Conservation (phyloP, 1,140 invertebrate species). For the Polypedilum pembai region DNA sequence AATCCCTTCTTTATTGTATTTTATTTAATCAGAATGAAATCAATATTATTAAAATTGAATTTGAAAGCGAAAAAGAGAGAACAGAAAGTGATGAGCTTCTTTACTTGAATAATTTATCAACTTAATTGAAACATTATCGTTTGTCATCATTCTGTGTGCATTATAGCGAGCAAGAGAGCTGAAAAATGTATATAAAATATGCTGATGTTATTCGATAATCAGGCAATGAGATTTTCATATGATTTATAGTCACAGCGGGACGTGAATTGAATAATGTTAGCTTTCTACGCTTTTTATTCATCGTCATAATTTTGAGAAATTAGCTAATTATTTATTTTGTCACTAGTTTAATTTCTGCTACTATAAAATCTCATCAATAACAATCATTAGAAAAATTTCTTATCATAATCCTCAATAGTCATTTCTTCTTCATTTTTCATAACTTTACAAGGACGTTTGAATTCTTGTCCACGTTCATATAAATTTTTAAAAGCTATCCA, state of each 20-base stretch:
- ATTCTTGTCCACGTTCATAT: constrained; percentile 7
- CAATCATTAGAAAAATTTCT: background rate
- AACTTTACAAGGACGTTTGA: background rate
- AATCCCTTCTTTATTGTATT: no score
- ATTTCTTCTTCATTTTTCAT: background rate
- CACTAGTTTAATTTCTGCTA: no score
- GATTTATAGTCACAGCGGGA: constrained; percentile 6
- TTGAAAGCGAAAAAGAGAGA: background rate
- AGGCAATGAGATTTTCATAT: background rate
- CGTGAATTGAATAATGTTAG: background rate
- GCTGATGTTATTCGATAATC: constrained; percentile 17
- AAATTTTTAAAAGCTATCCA: background rate
- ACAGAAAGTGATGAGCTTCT: background rate
- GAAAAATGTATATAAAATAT: no score
- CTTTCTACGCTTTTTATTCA: no score
- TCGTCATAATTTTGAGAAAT: no score
- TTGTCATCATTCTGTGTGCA: constrained; percentile 4
- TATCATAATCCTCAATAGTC: background rate
- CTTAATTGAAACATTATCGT: constrained; percentile 14
- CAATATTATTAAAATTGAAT: no score
- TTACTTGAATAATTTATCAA: constrained; percentile 1
- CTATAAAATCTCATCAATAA: no score
- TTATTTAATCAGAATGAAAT: no score
- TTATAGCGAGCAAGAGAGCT: background rate
- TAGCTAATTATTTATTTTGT: no score